Conservation (phyloP, 2,888 invertebrate species). For the Drosophila paracracens region DNA sequence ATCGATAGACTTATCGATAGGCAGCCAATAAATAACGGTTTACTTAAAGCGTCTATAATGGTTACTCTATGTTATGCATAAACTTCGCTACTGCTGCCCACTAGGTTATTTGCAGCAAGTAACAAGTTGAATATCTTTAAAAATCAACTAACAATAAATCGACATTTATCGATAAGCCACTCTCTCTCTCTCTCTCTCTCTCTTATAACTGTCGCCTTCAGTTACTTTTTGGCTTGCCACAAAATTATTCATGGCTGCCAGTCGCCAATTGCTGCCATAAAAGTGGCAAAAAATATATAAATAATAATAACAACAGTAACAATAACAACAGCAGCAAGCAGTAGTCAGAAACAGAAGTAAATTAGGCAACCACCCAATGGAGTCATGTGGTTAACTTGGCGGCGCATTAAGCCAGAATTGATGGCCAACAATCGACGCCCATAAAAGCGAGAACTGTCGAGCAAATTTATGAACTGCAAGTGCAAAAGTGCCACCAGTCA, state of each 20-base stretch:
- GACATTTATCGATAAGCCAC: conserved; percentile 11
- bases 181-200: neutral
- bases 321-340: neutral
- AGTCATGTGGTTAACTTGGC: conserved; percentile 36
- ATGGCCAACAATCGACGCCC: conserved; percentile 60
- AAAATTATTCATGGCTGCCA: conserved; percentile 49
- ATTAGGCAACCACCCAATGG: conserved; percentile 33
- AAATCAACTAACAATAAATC: conserved; percentile 2
- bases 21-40: neutral
- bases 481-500: conserved; percentile 37
- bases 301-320: neutral
- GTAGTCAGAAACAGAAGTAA: conserved; percentile 22
- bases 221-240: conserved; percentile 12
- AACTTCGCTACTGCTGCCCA: neutral
- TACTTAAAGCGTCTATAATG: neutral
- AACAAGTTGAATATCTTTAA: neutral
- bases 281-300: conserved; percentile 36
- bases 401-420: conserved; percentile 67
- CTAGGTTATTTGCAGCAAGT: neutral
- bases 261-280: conserved; percentile 57
- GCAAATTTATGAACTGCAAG: conserved; percentile 58
- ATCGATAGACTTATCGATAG: conserved; percentile 33
- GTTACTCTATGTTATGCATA: neutral
- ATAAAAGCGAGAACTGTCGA: conserved; percentile 54
- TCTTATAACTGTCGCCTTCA: neutral